Evolutionary conservation across 2,888 invertebrate species (phyloP), one percentile per base, ranked within the genome.

Genomic region (Slavum lentiscoides): DNA sequence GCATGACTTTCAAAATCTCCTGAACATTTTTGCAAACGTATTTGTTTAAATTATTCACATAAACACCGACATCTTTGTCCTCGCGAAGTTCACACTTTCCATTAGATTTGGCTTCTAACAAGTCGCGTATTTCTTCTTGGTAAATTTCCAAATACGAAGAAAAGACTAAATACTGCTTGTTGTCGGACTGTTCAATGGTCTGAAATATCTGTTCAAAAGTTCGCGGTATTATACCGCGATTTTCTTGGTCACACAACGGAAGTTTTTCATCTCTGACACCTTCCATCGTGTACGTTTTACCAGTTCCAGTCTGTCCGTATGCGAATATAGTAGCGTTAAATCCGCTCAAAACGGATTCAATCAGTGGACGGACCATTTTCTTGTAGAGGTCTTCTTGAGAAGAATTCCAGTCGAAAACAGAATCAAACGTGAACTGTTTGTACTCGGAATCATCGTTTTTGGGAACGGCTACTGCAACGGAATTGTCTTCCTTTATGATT

Each of bases 281-380:
- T 87, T 91, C 91, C 91, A 91, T 91, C 13, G 91, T 91, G 84
- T 88, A 90, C 11, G 91, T 91, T 86, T 91, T 91, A 74, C 98
- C 98, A 0, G 98, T 98, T 83, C 98, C 98, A 0, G 99, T 99
- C 88, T 99, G 99, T 0, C 98, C 99, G 87, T 99, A 99, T 1
- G 98, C 99, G 89, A 99, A 98, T 84, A 99, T 97, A 84, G 98
- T 99, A 19, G 98, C 98, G 88, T 99, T 99, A 88, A 98, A 99
- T 2, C 99, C 99, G 86, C 95, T 94, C 83, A 99, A 90, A 8
- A 98, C 98, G 1, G 96, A 96, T 83, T 96, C 92, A 37, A 99
- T 96, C 85, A 99, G 88, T 0, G 97, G 96, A 70, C 96, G 91
- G 80, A 98, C 97, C 84, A 96, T 95, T 87, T 98, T 97, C 87